A percentile compares a stretch with the other conserved stretches of the same genome.
These are phyloP conservation scores for Microvelia longipes DNA, from an alignment of 1,140 invertebrate species.

Conservation along the genomic window DNA sequence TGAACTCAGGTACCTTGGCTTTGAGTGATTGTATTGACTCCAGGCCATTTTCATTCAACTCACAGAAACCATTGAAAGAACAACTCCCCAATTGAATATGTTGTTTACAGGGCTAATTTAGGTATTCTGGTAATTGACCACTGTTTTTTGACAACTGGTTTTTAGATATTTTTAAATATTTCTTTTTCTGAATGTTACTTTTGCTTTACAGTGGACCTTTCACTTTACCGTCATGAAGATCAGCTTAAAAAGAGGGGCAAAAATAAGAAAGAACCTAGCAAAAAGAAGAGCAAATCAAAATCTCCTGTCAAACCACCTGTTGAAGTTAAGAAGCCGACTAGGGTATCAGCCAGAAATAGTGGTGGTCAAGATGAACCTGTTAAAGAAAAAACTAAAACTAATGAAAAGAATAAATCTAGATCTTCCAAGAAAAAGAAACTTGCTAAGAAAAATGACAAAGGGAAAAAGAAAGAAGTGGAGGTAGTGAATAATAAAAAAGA, in stretches of 20 bases:
- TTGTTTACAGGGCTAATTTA: no score
- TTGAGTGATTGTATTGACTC: no score
- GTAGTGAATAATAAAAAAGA: slow-evolving; percentile 5
- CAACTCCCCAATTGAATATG: no score
- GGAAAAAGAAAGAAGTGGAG: slow-evolving; percentile 13
- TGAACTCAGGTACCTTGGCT: no score
- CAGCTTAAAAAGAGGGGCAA: slow-evolving; percentile 49
- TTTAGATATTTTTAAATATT: no score
- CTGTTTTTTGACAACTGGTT: no score
- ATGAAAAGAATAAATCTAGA: slow-evolving; percentile 8
- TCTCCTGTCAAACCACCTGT: neutral
- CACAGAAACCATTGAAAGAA: no score
- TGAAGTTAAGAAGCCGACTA: slow-evolving; percentile 14
- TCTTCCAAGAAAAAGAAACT: slow-evolving; percentile 16
- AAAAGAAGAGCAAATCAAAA: neutral
- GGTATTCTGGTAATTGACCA: no score
- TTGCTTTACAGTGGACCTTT: slow-evolving; percentile 59
- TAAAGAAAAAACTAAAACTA: slow-evolving; percentile 7
- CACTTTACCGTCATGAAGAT: slow-evolving; percentile 59
- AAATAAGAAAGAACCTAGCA: slow-evolving; percentile 13
- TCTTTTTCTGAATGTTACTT: no score
- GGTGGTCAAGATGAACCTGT: neutral
- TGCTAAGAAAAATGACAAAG: slow-evolving; percentile 10
- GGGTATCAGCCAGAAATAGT: slow-evolving; percentile 9
- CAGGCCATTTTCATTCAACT: no score